Percentiles rank a stretch among this genome's conserved stretches.
phyloP scores from a whole-genome alignment of 92 coral and sea anemone genomes.

The Heteractis magnifica region DNA sequence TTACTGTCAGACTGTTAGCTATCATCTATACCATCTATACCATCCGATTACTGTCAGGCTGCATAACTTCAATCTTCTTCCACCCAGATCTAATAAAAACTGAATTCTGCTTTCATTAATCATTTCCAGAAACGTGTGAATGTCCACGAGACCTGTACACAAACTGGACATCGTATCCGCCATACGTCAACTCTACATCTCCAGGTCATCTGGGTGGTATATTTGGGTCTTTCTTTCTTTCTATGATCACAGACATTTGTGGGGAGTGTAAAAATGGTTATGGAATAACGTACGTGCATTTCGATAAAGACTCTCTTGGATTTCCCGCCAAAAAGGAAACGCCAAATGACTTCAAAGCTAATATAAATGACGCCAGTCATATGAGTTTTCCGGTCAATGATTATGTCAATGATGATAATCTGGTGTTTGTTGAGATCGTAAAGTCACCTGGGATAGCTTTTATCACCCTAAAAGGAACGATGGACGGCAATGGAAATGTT shows the following conservation, averaged over 20 bases:
- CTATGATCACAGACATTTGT: constrained; percentile 41
- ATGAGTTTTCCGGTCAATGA: constrained; percentile 62
- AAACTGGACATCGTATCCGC: constrained; percentile 64
- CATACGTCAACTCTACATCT: constrained; percentile 34
- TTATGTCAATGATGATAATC: constrained; percentile 37
- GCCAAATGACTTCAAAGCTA: constrained; percentile 22
- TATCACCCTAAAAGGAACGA: not conserved
- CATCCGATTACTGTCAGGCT: not conserved
- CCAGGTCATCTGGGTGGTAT: constrained; percentile 44
- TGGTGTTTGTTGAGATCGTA: constrained; percentile 60
- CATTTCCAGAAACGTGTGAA: constrained; percentile 52
- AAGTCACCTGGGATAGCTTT: constrained; percentile 28
- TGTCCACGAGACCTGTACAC: constrained; percentile 56
- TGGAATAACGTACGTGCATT: constrained; percentile 2
- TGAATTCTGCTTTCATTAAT: no score
- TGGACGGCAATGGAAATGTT: constrained; percentile 12
- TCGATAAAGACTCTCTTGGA: not conserved
- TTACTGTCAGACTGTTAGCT: no score
- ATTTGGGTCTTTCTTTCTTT: constrained; percentile 35
- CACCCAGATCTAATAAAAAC: no score
- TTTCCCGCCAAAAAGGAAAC: constrained; percentile 29
- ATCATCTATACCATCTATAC: not conserved
- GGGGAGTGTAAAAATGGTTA: constrained; percentile 51
- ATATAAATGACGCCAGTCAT: constrained; percentile 32
- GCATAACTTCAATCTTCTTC: no score